These are phyloP conservation scores for Chaetops frenatus DNA, from an alignment of 2,113 vertebrate genomes.

Conservation along the genomic window DNA sequence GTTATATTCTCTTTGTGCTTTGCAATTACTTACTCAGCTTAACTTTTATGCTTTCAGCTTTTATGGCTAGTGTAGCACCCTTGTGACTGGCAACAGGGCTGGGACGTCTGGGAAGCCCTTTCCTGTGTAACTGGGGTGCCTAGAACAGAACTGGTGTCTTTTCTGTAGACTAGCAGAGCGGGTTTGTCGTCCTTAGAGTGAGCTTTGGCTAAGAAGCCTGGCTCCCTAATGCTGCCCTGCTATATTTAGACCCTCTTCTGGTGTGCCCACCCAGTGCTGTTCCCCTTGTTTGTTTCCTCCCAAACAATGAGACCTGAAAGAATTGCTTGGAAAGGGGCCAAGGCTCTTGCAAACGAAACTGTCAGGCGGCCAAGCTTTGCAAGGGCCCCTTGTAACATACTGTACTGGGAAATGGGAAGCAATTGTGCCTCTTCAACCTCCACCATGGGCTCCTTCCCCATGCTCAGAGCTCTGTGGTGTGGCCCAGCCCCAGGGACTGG, in stretches of 20 bases:
- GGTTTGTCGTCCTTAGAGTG: background rate
- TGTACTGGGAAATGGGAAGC: background rate
- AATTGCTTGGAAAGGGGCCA: conserved; percentile 66
- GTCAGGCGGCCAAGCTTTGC: conserved; percentile 30
- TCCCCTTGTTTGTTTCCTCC: conserved; percentile 68
- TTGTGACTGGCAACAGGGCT: background rate
- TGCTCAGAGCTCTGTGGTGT: background rate
- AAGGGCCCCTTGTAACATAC: background rate
- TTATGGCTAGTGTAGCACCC: background rate
- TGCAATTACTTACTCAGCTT: background rate
- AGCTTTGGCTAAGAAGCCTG: conserved; percentile 22
- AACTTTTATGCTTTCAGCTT: background rate
- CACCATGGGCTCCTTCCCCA: background rate
- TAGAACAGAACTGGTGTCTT: background rate
- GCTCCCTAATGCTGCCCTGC: conserved; percentile 32
- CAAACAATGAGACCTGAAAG: conserved; percentile 70
- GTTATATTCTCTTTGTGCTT: background rate
- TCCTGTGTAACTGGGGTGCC: background rate
- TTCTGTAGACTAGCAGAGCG: background rate
- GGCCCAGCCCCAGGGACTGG: background rate
- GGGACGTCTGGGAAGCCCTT: background rate
- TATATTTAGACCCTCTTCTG: conserved; percentile 62
- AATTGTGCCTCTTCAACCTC: background rate
- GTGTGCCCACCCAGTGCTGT: conserved; percentile 67
- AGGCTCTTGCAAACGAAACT: background rate